A percentile compares a stretch with the other conserved stretches of the same genome.
Evolutionary conservation across 2,113 vertebrate species (phyloP).

Genomic region (Typhlomys cinereus): DNA sequence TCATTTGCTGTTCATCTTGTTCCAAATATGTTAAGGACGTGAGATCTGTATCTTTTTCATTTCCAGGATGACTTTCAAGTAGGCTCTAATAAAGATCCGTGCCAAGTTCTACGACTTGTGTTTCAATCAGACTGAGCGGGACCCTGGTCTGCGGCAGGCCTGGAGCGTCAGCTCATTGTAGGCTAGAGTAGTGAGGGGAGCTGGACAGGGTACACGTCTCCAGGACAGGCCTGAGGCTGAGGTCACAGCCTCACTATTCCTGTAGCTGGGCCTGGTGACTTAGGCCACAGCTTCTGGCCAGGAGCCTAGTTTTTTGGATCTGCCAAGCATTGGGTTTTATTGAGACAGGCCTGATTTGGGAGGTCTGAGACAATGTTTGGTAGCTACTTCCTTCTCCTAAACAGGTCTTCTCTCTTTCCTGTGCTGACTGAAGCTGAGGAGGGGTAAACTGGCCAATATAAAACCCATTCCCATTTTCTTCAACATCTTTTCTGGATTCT

Average conservation of each 20-base stretch:
- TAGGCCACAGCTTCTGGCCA: background rate
- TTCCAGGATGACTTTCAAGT: background rate
- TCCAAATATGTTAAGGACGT: background rate
- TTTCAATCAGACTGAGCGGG: conserved; percentile 5
- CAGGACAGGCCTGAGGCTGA: background rate
- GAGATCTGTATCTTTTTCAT: background rate
- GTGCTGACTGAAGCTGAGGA: background rate
- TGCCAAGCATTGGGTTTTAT: background rate
- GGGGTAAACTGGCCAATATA: background rate
- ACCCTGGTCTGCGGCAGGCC: background rate
- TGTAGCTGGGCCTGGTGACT: background rate
- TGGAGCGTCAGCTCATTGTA: background rate
- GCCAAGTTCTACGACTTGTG: background rate
- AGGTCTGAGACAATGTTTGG: too few relatives aligned
- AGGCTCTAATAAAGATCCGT: conserved; percentile 49
- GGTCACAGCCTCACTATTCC: background rate
- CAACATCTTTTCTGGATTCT: background rate
- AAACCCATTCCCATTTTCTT: background rate
- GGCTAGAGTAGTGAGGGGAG: background rate
- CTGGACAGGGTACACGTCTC: background rate
- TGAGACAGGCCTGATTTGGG: background rate
- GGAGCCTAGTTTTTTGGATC: background rate
- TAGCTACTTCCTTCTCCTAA: background rate
- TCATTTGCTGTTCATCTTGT: background rate
- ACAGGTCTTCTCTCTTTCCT: background rate